Percentiles rank a stretch among this genome's conserved stretches.
Evolutionary conservation across 2,113 vertebrate species (phyloP).

Genomic region (Heterochromis multidens): DNA sequence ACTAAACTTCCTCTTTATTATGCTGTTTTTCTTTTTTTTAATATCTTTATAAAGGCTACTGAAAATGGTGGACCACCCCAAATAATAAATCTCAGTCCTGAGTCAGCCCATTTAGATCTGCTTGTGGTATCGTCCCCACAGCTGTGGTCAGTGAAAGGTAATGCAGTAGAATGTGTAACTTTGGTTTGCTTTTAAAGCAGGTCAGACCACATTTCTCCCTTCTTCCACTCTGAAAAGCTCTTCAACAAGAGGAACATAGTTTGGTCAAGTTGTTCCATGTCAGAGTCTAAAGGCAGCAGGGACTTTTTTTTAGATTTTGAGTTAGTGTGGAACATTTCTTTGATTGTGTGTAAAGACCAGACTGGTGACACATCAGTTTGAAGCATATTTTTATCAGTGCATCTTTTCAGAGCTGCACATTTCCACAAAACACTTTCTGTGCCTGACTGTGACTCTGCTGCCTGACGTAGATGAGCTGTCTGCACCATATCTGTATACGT

Average conservation of each 20-base stretch:
- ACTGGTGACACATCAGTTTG: slow-evolving; percentile 27
- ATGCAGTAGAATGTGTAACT: background rate
- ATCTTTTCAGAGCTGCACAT: slow-evolving; percentile 7
- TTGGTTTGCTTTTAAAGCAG: background rate
- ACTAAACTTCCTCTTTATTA: background rate
- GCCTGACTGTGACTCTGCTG: background rate
- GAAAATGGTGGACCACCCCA: background rate
- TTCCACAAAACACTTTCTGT: slow-evolving; percentile 12
- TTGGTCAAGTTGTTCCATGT: background rate
- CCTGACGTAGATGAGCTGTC: background rate
- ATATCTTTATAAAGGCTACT: background rate
- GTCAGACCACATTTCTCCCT: background rate
- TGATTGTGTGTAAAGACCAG: slow-evolving; percentile 4
- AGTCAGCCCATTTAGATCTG: background rate
- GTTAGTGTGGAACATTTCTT: background rate
- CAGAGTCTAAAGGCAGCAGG: background rate
- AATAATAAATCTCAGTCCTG: background rate
- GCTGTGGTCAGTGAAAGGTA: background rate
- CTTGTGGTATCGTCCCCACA: background rate
- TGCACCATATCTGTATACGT: background rate
- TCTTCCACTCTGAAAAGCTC: background rate
- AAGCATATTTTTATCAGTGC: slow-evolving; percentile 20
- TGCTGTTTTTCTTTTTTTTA: background rate
- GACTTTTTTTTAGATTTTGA: background rate
- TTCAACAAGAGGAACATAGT: background rate